Percentiles rank a stretch among this genome's conserved stretches.
Evolutionary conservation across 2,888 invertebrate species (phyloP).

Genomic region (Amphimallon solstitiale): DNA sequence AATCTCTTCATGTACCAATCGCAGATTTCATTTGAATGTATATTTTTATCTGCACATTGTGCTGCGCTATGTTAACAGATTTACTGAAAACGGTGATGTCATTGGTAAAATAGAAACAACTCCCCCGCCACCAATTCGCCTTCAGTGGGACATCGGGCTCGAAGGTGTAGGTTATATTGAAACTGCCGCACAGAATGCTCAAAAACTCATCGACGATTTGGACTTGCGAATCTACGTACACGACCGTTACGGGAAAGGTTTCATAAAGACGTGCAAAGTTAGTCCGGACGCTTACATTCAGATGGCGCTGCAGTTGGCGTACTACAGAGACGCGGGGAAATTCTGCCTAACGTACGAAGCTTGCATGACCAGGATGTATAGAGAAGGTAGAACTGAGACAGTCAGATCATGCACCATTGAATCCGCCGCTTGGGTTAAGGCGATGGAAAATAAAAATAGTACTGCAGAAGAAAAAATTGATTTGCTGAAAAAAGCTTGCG

Average conservation of each 20-base stretch:
- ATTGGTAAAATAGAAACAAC: constrained; percentile 78
- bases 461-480: constrained; percentile 75
- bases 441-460: constrained; percentile 81
- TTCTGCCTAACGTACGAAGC: constrained; percentile 99
- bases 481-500: constrained; percentile 78
- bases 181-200: constrained; percentile 75
- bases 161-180: constrained; percentile 79
- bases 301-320: constrained; percentile 94
- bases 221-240: constrained; percentile 90
- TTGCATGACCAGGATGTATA: constrained; percentile 96
- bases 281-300: constrained; percentile 98
- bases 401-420: constrained; percentile 95
- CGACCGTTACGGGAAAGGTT: constrained; percentile 91
- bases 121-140: constrained; percentile 84
- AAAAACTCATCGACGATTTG: constrained; percentile 85
- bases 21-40: too few relatives aligned
- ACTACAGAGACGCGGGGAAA: constrained; percentile 87
- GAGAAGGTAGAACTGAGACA: constrained; percentile 98
- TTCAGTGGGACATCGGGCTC: constrained; percentile 86
- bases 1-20: too few relatives aligned
- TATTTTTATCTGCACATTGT: too few relatives aligned
- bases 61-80: constrained; percentile 1
- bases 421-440: constrained; percentile 90
- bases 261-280: constrained; percentile 92
- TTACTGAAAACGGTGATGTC: constrained; percentile 72